Evolutionary conservation across 2,113 vertebrate genomes (phyloP), one percentile per base, ranked within the genome.

Genomic region (Eulacestoma nigropectus): DNA sequence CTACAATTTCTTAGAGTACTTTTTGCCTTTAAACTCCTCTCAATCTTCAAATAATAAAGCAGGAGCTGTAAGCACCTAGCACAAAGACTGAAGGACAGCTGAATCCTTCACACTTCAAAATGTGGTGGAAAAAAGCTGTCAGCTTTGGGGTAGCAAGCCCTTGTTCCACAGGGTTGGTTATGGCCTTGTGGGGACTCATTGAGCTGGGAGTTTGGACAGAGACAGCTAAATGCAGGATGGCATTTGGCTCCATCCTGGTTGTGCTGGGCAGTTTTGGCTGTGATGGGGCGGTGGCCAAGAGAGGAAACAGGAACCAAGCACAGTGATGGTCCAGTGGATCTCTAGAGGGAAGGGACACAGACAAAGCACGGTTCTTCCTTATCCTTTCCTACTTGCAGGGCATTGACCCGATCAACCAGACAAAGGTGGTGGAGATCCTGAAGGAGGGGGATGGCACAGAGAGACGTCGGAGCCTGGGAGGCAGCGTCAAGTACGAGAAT

Each of bases 341-440:
- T 1, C 53, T 55, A 18, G 35, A 88, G 22, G n/a, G 72, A 60
- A 79, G 35, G 49, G 55, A 12, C 20, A 5, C 8, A 35, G 32
- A 50, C 21, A 20, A 85, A 92, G 6, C 5, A 1, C 1, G 0
- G 9, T 47, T 46, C 68, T 89, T 65, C 53, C 69, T 81, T 86
- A 60, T 70, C 53, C 41, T 84, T 64, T 62, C 26, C 59, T 50
- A 0, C n/a, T 87, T 96, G 73, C 96, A 99, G 99, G 99, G 99
- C 85, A 98, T 98, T 33, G 99, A 99, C 92, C 99, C 99, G 0
- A 98, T 99, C 96, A 98, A 99, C 97, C 99, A 99, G 98, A 99
- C 98, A 4, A 99, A 99, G 84, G 99, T 99, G 97, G 99, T 99
- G 59, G 99, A 99, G 98, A 98, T 99, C 93, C 98, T 99, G 96